A percentile compares a stretch with the other conserved stretches of the same genome.
These are phyloP conservation scores for Struthio camelus DNA, from an alignment of 2,113 vertebrate genomes.

Conservation along the genomic window DNA sequence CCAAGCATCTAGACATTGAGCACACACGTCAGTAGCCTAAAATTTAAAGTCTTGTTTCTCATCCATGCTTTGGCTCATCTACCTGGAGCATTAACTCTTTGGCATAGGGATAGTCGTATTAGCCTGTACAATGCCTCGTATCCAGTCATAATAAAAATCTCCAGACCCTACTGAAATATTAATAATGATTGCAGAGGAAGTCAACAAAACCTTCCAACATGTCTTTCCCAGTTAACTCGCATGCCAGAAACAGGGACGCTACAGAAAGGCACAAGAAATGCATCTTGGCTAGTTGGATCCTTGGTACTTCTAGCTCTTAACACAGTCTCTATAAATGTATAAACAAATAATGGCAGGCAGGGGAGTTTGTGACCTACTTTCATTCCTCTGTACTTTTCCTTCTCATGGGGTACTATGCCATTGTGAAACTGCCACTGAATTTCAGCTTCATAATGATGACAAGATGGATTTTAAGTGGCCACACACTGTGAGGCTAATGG, in stretches of 20 bases:
- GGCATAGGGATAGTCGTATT: not conserved
- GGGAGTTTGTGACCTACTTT: slow-evolving; percentile 34
- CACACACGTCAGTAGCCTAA: not conserved
- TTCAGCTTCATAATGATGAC: not conserved
- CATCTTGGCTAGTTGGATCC: not conserved
- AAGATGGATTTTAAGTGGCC: not conserved
- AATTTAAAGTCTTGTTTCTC: not conserved
- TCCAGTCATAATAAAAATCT: not conserved
- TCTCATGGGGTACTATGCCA: not conserved
- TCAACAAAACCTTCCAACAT: not conserved
- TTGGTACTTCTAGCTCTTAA: not conserved
- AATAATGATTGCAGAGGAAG: rapidly evolving
- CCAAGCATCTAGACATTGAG: not conserved
- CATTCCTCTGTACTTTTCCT: not conserved
- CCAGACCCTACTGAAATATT: not conserved
- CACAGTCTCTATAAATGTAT: rapidly evolving
- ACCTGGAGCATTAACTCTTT: not conserved
- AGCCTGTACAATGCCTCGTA: not conserved
- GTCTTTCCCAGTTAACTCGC: not conserved
- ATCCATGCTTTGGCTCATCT: not conserved
- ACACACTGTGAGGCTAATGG: not conserved
- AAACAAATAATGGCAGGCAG: not conserved
- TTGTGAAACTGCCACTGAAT: slow-evolving; percentile 46
- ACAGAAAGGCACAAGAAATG: not conserved
- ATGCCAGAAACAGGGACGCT: not conserved